These are phyloP conservation scores for Lanistes nyassanus DNA, from an alignment of 1,140 invertebrate species.

Conservation along the genomic window DNA sequence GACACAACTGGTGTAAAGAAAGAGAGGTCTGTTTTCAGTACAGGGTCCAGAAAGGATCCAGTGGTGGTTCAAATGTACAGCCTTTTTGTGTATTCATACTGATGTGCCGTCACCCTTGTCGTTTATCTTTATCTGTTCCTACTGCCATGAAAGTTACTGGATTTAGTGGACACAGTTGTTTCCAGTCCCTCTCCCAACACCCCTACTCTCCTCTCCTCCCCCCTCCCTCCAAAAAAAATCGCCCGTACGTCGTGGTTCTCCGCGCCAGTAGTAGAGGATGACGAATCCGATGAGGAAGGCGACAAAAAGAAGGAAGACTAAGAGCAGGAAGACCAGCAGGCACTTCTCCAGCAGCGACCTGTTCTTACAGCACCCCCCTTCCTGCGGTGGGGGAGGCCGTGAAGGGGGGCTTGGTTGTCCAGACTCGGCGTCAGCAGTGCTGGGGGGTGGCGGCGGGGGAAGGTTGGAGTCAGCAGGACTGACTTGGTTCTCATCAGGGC, in stretches of 20 bases:
- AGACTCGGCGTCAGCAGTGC: not conserved
- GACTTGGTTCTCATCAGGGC: conserved; percentile 21
- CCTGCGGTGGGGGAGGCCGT: not conserved
- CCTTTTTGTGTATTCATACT: no score
- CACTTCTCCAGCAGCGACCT: conserved; percentile 15
- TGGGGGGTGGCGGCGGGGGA: not conserved
- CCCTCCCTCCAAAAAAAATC: not conserved
- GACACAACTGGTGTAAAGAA: no score
- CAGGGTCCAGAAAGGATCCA: no score
- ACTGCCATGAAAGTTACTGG: no score
- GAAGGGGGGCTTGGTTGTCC: not conserved
- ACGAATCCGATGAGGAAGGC: conserved; percentile 24
- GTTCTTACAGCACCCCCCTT: conserved; percentile 18
- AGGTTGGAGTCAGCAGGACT: not conserved
- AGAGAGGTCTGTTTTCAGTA: no score
- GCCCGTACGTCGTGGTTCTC: conserved; percentile 14
- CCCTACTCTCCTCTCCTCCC: not conserved
- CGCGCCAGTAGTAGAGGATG: conserved; percentile 17
- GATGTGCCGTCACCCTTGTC: no score
- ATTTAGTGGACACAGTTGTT: not conserved
- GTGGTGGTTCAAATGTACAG: no score
- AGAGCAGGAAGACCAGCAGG: conserved; percentile 8
- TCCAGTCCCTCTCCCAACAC: not conserved
- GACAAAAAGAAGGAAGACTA: conserved; percentile 23
- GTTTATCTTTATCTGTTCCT: no score